Evolutionary conservation across 2,888 invertebrate genomes (phyloP).

Genomic region (Lamproptera curius): DNA sequence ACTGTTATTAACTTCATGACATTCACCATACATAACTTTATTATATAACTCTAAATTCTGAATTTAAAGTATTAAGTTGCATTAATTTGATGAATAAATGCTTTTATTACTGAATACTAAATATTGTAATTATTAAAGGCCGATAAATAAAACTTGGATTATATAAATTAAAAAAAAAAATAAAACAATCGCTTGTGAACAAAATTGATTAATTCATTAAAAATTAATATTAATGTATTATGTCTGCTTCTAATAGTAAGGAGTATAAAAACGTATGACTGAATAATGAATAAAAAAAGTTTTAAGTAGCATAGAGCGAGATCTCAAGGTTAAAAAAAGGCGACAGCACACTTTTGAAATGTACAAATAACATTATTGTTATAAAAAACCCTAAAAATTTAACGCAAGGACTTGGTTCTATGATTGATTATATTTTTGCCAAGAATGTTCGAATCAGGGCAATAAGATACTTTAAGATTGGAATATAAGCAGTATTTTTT

Average conservation of each 20-base stretch:
- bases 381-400: too few relatives aligned
- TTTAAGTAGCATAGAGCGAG: conserved; percentile 1
- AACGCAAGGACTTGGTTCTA: too few relatives aligned
- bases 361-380: too few relatives aligned
- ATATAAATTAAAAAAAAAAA: too few relatives aligned
- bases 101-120: neutral
- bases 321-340: neutral
- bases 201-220: neutral
- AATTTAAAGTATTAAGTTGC: neutral
- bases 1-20: too few relatives aligned
- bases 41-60: too few relatives aligned
- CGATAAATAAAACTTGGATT: neutral
- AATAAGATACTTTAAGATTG: too few relatives aligned
- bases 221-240: neutral
- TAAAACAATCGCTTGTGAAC: neutral
- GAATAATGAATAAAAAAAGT: conserved; percentile 2
- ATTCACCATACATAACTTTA: too few relatives aligned
- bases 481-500: too few relatives aligned
- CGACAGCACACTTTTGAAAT: too few relatives aligned
- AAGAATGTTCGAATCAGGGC: too few relatives aligned
- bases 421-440: too few relatives aligned
- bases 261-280: conserved; percentile 8
- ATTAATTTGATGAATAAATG: neutral
- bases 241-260: conserved; percentile 10
- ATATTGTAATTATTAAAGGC: neutral